These are phyloP conservation scores for Patella vulgata DNA, from an alignment of 1,140 invertebrate genomes.

Conservation along the genomic window DNA sequence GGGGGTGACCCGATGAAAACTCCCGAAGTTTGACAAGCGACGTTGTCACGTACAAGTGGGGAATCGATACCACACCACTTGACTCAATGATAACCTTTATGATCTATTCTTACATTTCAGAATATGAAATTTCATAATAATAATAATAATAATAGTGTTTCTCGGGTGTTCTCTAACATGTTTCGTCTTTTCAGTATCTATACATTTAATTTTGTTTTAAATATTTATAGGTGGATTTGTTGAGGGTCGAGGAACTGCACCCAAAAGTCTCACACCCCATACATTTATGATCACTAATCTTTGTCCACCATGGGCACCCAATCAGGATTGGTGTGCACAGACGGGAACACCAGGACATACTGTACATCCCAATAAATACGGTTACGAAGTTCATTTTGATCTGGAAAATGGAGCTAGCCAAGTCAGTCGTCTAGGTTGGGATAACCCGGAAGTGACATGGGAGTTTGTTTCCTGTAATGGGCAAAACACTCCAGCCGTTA, in stretches of 20 bases:
- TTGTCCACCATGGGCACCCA: conserved; percentile 42
- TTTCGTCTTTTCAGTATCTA: too few species aligned
- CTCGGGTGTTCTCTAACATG: too few species aligned
- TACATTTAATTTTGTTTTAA: too few species aligned
- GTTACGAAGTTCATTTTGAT: conserved; percentile 49
- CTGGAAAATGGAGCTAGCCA: conserved; percentile 42
- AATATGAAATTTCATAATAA: too few species aligned
- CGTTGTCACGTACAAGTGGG: too few species aligned
- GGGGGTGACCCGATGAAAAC: too few species aligned
- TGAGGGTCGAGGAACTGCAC: conserved; percentile 22
- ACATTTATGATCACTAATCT: conserved; percentile 49
- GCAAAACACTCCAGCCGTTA: neutral
- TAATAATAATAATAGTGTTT: too few species aligned
- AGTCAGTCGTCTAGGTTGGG: conserved; percentile 31
- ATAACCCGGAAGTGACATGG: conserved; percentile 51
- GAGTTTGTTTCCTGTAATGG: conserved; percentile 34
- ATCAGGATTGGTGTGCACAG: conserved; percentile 47
- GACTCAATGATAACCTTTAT: too few species aligned
- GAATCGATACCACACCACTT: too few species aligned
- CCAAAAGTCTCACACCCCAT: conserved; percentile 6
- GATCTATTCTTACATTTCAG: too few species aligned
- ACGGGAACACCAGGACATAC: conserved; percentile 18
- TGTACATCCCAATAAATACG: conserved; percentile 29
- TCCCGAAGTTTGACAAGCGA: too few species aligned
- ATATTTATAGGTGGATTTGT: conserved; percentile 43